Evolutionary conservation across 2,888 invertebrate genomes (phyloP).

Genomic region (Spialia ferax): DNA sequence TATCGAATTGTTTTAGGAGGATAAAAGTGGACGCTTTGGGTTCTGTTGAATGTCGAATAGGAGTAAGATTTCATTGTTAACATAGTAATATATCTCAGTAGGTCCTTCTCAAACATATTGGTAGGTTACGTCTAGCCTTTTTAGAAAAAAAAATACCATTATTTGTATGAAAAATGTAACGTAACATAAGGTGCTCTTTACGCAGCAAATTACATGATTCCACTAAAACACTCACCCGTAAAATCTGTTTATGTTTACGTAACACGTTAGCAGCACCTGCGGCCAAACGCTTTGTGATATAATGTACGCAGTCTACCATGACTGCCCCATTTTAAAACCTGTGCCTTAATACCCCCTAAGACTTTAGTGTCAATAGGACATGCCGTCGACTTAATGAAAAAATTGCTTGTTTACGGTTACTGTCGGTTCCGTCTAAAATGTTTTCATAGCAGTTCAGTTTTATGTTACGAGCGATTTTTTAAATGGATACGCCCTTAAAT

Average conservation of each 20-base stretch:
- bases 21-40: too few relatives aligned
- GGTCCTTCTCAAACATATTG: too few relatives aligned
- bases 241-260: slow-evolving; percentile 43
- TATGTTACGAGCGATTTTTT: neutral
- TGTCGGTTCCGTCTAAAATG: neutral
- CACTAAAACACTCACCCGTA: slow-evolving; percentile 33
- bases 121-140: too few relatives aligned
- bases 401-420: slow-evolving; percentile 10
- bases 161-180: neutral
- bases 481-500: too few relatives aligned
- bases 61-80: too few relatives aligned
- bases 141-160: too few relatives aligned
- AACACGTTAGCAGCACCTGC: slow-evolving; percentile 41
- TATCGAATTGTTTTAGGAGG: neutral
- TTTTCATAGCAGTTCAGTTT: neutral
- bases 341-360: slow-evolving; percentile 26
- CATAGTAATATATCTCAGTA: too few relatives aligned
- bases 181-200: neutral
- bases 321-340: slow-evolving; percentile 29
- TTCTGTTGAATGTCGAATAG: too few relatives aligned
- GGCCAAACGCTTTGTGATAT: slow-evolving; percentile 10
- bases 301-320: slow-evolving; percentile 27
- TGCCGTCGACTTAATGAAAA: slow-evolving; percentile 32
- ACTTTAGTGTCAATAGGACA: slow-evolving; percentile 33
- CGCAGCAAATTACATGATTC: slow-evolving; percentile 22